phyloP scores from a whole-genome alignment of 2,888 invertebrate species.

The Salpingus planirostris region DNA sequence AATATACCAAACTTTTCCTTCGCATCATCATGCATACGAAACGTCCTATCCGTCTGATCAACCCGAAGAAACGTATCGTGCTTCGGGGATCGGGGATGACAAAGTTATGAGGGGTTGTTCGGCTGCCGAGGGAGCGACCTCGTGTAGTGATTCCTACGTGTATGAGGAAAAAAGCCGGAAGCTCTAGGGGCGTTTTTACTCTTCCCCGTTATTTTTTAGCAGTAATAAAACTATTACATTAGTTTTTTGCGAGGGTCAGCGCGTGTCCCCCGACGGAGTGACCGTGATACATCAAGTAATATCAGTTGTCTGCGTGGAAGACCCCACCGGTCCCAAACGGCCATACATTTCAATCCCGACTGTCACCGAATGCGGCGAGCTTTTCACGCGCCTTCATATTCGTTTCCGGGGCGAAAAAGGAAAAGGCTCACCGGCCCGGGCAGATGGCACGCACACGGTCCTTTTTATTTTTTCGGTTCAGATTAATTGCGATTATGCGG shows the following conservation, averaged over 20 bases:
- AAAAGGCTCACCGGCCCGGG: too few relatives aligned
- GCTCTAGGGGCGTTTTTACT: too few relatives aligned
- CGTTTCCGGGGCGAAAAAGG: too few relatives aligned
- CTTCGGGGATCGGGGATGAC: too few relatives aligned
- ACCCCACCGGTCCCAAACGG: slow-evolving; percentile 35
- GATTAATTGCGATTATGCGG: slow-evolving; percentile 36
- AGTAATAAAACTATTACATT: slow-evolving; percentile 44
- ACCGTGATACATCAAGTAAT: slow-evolving; percentile 45
- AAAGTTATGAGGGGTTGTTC: too few relatives aligned
- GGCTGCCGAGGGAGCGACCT: too few relatives aligned
- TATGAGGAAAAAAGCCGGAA: too few relatives aligned
- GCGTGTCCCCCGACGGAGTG: slow-evolving; percentile 38
- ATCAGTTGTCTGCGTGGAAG: slow-evolving; percentile 41
- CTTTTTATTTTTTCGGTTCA: slow-evolving; percentile 9
- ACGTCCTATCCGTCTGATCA: too few relatives aligned
- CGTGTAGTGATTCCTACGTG: too few relatives aligned
- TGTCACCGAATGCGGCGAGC: slow-evolving; percentile 31
- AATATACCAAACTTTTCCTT: too few relatives aligned
- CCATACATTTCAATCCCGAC: slow-evolving; percentile 43
- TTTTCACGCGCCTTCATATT: slow-evolving; percentile 8
- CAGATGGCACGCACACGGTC: slow-evolving; percentile 11
- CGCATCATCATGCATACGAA: too few relatives aligned
- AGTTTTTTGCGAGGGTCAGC: slow-evolving; percentile 39
- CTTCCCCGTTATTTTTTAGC: slow-evolving; percentile 32
- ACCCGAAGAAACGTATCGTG: too few relatives aligned